A percentile compares a stretch with the other conserved stretches of the same genome.
phyloP scores from a whole-genome alignment of 2,113 vertebrate species.

The Gnathonemus echidnorhynchus region DNA sequence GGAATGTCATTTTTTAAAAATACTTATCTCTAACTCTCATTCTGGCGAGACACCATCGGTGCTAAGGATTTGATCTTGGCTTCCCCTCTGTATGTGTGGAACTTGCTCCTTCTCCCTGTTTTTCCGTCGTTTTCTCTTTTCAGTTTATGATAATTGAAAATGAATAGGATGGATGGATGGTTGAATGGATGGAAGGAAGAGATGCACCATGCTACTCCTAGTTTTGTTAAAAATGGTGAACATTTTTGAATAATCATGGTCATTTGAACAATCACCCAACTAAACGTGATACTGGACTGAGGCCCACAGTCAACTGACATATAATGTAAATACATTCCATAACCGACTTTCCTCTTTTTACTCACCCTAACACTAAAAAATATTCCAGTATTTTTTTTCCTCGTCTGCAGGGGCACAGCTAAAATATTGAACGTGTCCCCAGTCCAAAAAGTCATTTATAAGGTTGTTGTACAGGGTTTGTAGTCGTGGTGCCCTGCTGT shows the following conservation, averaged over 20 bases:
- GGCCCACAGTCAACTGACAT: slow-evolving; percentile 33
- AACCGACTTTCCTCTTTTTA: neutral
- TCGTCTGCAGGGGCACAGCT: slow-evolving; percentile 19
- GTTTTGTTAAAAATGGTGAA: neutral
- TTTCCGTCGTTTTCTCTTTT: neutral
- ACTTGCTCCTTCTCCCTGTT: neutral
- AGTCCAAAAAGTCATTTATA: slow-evolving; percentile 32
- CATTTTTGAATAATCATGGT: neutral
- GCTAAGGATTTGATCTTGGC: neutral
- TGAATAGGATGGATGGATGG: neutral
- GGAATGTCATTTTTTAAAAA: neutral
- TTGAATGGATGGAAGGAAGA: neutral
- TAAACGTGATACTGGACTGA: neutral
- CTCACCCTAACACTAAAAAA: slow-evolving; percentile 34
- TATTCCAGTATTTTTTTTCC: slow-evolving; percentile 23
- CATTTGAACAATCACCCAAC: slow-evolving; percentile 18
- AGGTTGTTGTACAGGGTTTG: slow-evolving; percentile 28
- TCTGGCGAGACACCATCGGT: neutral
- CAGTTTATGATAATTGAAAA: neutral
- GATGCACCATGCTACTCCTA: neutral
- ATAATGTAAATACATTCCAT: slow-evolving; percentile 33
- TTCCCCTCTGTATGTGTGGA: neutral
- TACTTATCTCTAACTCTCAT: neutral
- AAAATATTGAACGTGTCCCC: slow-evolving; percentile 39
- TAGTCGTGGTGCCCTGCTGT: slow-evolving; percentile 29